Conservation (phyloP, 2,797 vertebrate genomes). For the Cossypha heuglini region DNA sequence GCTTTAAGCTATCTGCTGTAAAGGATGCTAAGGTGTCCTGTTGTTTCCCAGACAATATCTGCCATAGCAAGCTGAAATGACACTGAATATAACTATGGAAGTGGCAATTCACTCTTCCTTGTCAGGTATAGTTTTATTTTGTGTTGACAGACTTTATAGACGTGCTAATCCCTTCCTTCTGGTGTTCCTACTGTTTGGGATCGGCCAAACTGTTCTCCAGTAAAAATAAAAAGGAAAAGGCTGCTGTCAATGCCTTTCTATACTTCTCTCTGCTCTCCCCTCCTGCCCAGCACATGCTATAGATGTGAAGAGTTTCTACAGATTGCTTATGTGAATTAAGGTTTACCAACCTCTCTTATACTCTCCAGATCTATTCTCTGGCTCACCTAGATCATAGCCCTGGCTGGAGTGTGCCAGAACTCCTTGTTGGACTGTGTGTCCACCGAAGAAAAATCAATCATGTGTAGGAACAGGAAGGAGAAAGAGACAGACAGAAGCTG, state of each 20-base stretch:
- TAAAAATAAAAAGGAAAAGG: not conserved
- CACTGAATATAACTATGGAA: not conserved
- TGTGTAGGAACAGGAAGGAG: not conserved
- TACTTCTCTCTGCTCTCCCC: not conserved
- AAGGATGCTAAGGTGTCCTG: not conserved
- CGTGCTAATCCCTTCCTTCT: not conserved
- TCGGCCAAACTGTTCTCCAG: not conserved
- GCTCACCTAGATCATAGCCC: not conserved
- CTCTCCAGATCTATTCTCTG: not conserved
- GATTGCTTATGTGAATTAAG: not conserved
- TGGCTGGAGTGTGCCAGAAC: not conserved
- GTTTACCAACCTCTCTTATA: not conserved
- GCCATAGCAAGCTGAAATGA: not conserved
- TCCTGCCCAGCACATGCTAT: not conserved
- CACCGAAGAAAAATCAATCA: not conserved
- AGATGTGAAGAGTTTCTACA: not conserved
- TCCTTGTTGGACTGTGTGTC: not conserved
- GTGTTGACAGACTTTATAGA: not conserved
- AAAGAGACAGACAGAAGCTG: not conserved
- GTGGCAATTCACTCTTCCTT: not conserved
- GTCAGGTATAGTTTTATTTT: not conserved
- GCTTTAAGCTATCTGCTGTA: not conserved
- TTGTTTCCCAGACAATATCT: not conserved
- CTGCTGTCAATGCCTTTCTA: not conserved
- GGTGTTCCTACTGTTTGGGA: not conserved